Conservation (phyloP, 23 tunicate species). For the Oikopleura albicans region DNA sequence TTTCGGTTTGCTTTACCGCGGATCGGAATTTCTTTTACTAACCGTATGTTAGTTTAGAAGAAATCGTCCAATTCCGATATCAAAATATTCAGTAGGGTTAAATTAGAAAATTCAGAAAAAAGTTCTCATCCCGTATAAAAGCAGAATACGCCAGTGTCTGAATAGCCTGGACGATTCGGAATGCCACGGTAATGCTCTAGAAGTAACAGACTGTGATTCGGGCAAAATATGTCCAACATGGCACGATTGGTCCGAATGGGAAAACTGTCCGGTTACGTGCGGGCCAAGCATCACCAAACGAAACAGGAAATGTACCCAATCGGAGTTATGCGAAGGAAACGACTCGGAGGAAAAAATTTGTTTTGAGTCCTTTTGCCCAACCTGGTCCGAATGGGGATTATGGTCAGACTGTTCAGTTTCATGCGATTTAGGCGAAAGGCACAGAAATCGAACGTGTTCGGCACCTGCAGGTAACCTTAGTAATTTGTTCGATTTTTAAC, state of each 20-base stretch:
- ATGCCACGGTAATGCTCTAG: not conserved
- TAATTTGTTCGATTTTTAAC: too few relatives aligned
- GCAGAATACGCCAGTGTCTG: too few relatives aligned
- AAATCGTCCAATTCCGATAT: too few relatives aligned
- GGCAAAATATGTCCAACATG: slow-evolving; percentile 20
- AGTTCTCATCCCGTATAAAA: too few relatives aligned
- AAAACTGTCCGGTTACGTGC: slow-evolving; percentile 27
- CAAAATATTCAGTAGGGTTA: too few relatives aligned
- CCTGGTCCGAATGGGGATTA: slow-evolving; percentile 48
- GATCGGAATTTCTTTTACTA: too few relatives aligned
- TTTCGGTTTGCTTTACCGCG: too few relatives aligned
- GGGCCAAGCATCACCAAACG: slow-evolving; percentile 24
- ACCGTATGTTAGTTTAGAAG: too few relatives aligned
- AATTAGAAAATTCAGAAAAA: too few relatives aligned
- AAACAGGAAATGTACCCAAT: slow-evolving; percentile 23
- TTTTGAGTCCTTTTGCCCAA: slow-evolving; percentile 26
- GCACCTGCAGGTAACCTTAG: too few relatives aligned
- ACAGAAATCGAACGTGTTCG: not conserved
- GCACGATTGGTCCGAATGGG: slow-evolving; percentile 29
- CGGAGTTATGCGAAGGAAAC: slow-evolving; percentile 1
- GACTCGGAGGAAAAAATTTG: not conserved
- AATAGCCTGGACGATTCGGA: too few relatives aligned
- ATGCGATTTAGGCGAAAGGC: slow-evolving; percentile 31
- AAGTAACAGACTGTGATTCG: not conserved
- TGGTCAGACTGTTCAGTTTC: slow-evolving; percentile 52